Evolutionary conservation across 2,888 invertebrate species (phyloP).

Genomic region (Aspidiotus rigidus): DNA sequence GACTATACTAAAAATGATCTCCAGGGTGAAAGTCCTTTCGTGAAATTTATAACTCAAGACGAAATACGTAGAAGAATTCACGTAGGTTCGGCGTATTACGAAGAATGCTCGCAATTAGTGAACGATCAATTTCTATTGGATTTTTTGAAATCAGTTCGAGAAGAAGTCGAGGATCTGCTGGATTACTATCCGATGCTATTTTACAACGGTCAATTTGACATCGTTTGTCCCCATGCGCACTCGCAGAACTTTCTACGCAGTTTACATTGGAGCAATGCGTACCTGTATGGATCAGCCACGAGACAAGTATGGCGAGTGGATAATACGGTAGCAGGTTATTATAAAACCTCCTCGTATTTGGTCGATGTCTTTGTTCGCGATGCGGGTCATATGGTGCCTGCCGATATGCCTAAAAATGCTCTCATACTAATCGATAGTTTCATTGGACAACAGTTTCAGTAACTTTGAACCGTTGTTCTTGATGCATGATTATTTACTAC

Average conservation of each 20-base stretch:
- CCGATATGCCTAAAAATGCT: no score
- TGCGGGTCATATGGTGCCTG: slow-evolving; percentile 7
- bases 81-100: no score
- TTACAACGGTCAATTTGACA: slow-evolving; percentile 3
- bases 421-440: no score
- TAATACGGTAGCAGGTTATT: background rate
- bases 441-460: no score
- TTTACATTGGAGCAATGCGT: background rate
- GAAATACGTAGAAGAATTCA: no score
- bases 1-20: no score
- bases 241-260: background rate
- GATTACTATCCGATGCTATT: background rate
- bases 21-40: no score
- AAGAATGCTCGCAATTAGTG: no score
- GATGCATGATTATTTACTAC: no score
- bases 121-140: no score
- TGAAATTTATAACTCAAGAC: no score
- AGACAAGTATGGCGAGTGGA: background rate
- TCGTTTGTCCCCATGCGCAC: background rate
- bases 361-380: background rate
- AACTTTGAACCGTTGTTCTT: no score
- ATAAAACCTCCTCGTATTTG: background rate
- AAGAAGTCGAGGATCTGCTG: background rate
- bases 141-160: background rate
- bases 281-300: background rate